Conservation (phyloP, 2,797 vertebrate genomes). For the Centroberyx gerrardi region DNA sequence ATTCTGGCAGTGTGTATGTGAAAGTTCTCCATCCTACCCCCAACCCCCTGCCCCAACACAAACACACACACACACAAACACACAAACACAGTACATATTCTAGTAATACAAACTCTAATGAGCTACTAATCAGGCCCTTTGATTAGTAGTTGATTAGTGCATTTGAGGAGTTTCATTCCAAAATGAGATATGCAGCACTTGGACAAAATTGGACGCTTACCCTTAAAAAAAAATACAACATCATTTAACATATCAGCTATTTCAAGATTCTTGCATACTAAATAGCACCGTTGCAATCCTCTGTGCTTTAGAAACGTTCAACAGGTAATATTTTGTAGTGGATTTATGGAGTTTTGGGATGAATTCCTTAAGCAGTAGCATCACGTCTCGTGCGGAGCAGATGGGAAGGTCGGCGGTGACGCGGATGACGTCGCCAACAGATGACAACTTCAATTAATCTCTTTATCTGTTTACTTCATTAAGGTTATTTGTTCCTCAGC, state of each 20-base stretch:
- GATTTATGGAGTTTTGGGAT: background rate
- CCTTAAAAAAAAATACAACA: no score
- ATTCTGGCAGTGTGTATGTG: no score
- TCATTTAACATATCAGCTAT: no score
- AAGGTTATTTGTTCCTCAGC: conserved; percentile 41
- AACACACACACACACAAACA: background rate
- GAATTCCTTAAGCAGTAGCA: conserved; percentile 3
- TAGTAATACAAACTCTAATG: no score
- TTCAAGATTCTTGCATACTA: no score
- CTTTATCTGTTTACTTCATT: conserved; percentile 62
- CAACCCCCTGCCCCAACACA: background rate
- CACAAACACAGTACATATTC: background rate
- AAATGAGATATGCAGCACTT: no score
- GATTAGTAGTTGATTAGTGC: no score
- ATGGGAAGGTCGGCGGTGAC: conserved; percentile 37
- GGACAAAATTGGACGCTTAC: no score
- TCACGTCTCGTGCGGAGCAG: conserved; percentile 37
- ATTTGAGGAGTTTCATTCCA: no score
- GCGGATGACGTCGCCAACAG: conserved; percentile 25
- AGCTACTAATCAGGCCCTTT: no score
- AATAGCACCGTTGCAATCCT: no score
- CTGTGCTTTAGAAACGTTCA: background rate
- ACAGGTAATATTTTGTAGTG: background rate
- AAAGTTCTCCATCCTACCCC: background rate
- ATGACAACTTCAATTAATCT: conserved; percentile 44